A percentile compares a stretch with the other conserved stretches of the same genome.
These are phyloP conservation scores for Hydractinia symbiolongicarpus DNA, from an alignment of 30 jellyfish, hydroid and myxozoan species.

Conservation along the genomic window DNA sequence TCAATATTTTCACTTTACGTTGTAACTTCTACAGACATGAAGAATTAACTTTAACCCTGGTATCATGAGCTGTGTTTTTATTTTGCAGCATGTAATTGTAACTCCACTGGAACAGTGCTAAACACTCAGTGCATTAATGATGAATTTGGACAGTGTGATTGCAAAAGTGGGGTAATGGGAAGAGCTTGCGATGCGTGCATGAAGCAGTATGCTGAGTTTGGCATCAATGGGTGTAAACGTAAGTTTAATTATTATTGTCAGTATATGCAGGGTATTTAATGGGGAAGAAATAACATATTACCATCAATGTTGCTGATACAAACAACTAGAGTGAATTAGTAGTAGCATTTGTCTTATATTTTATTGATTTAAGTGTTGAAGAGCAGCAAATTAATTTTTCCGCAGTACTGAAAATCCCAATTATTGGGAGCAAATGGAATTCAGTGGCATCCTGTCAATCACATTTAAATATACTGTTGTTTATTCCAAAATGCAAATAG, in stretches of 20 bases:
- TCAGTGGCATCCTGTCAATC: too few relatives aligned
- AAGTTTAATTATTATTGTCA: constrained; percentile 5
- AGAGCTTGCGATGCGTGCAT: constrained; percentile 66
- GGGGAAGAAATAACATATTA: neutral
- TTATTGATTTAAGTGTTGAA: neutral
- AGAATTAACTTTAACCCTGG: too few relatives aligned
- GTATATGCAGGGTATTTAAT: neutral
- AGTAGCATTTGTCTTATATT: neutral
- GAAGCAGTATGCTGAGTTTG: constrained; percentile 61
- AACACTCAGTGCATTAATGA: constrained; percentile 64
- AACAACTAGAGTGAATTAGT: too few relatives aligned
- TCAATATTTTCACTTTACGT: too few relatives aligned
- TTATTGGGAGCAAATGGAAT: too few relatives aligned
- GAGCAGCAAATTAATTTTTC: too few relatives aligned
- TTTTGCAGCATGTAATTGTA: constrained; percentile 55
- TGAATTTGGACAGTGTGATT: constrained; percentile 70
- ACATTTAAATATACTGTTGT: too few relatives aligned
- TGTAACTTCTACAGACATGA: too few relatives aligned
- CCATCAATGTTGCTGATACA: too few relatives aligned
- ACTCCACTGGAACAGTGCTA: constrained; percentile 51
- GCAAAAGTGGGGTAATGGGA: constrained; percentile 82
- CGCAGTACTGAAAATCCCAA: too few relatives aligned
- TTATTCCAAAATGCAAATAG: too few relatives aligned
- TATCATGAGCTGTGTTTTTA: too few relatives aligned
- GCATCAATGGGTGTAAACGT: constrained; percentile 78